Base-by-base conservation (phyloP, 2,888 invertebrate genomes). In the Drosophila maculinotata region DNA sequence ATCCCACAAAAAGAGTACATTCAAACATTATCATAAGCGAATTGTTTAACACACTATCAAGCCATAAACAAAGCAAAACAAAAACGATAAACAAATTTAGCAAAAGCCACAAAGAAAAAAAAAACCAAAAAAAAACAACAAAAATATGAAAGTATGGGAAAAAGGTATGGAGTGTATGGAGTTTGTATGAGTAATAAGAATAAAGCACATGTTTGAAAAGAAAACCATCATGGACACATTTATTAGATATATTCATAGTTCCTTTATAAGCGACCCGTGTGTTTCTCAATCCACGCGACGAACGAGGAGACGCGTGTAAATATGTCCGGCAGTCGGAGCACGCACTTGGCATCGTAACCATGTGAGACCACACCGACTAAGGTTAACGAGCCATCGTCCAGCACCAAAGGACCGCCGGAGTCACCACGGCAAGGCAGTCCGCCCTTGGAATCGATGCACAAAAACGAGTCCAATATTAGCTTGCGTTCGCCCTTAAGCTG, bases 121-220 rank as follows among this genome's bases (percentile, higher is more conserved):
- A 60, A 23, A 54, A 12, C 10, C 58, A 63, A 48, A 47, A 71
- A 69, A 59, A 57, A 70, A 71, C 69, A 76, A 78, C 72, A 53
- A 73, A 60, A 63, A 78, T 67, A 79, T 52, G 49, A 66, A 59
- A 64, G 59, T 53, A 68, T 60, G 65, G 69, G 52, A 81, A 74
- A 64, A 41, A 52, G 38, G 58, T n/a, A n/a, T 17, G 66, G 48
- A 63, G 65, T 65, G 69, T 79, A 76, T 59, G 85, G 57, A 80
- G 84, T 83, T 86, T 81, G 83, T 86, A 89, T 79, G 84, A 82
- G 81, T 81, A 83, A 84, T 74, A 81, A 88, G 79, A 89, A 90
- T 90, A 90, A 90, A 91, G 90, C 91, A 91, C 91, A 90, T 80
- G 89, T 90, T 90, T 83, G 85, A 89, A 88, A 90, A 89, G 49